Evolutionary conservation across 1,140 invertebrate genomes (phyloP), one percentile per base, ranked within the genome.

Genomic region (Hycleus cichorii): DNA sequence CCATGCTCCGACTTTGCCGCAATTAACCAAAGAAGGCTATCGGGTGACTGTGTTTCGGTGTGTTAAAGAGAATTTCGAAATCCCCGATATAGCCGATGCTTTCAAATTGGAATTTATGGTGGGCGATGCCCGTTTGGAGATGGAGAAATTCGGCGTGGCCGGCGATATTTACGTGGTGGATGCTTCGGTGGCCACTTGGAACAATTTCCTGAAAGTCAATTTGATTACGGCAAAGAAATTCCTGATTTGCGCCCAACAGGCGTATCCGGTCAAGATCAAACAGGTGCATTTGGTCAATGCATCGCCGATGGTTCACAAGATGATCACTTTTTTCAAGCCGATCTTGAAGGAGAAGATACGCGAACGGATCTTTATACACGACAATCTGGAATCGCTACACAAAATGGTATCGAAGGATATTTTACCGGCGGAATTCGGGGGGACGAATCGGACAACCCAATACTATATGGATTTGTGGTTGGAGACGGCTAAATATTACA

Each of bases 311-410:
- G 87, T 93, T 3, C 87, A 91, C 60, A 84, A 85, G 9, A 89
- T 93, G 52, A 79, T 90, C 27, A 90, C 84, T 63, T 88, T 91
- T 69, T 87, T 90, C 0, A 90, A 89, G 70, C 89, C 88, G 0
- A 89, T 91, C 72, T 75, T 91, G 10, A 91, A 90, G 68, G 89
- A 92, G 66, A 93, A 93, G 73, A 90, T 92, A 51, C 80, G 85
- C 59, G 86, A 89, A 67, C 80, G 90, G 62, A 89, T 93, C 61
- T 84, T 83, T 65, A 83, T 91, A 44, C 89, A 92, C 70, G 84
- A 80, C 53, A 79, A 83, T 11, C 59, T 89, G 7, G 84, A 90
- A 27, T 83, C 84, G 2, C 75, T 93, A 0, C 86, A 91, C 69
- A 83, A 90, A 60, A 81, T 83, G 57, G 76, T 92, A 24, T 88